Conservation (phyloP, 2,797 vertebrate species). For the Chiroxiphia lanceolata region DNA sequence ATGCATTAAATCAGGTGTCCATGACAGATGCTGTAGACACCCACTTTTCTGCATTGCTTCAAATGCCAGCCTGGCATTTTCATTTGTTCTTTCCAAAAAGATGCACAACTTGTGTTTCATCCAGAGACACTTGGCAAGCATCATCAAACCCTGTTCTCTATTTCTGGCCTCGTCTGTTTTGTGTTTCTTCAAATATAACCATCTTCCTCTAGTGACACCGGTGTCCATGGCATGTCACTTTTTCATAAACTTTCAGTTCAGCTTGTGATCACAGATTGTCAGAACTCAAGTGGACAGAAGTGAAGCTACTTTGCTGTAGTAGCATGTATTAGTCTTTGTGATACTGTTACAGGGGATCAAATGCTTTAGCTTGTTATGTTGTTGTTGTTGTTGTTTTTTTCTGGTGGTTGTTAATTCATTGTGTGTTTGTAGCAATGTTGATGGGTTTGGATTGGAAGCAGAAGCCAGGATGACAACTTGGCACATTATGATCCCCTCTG, state of each 20-base stretch:
- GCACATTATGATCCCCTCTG: slow-evolving; percentile 95
- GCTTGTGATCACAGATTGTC: neutral
- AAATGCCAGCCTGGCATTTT: neutral
- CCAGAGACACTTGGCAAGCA: neutral
- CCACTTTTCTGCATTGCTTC: neutral
- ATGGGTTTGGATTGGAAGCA: slow-evolving; percentile 97
- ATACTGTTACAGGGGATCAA: neutral
- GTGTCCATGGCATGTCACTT: fast-evolving
- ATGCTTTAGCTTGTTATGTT: neutral
- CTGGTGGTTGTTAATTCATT: slow-evolving; percentile 5
- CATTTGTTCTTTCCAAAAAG: neutral
- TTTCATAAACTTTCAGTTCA: neutral
- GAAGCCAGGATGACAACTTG: slow-evolving; percentile 99
- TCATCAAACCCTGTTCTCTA: neutral
- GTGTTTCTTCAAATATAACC: neutral
- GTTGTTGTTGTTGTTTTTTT: neutral
- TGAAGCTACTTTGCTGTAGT: neutral
- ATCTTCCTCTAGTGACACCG: neutral
- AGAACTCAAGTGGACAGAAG: neutral
- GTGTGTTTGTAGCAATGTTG: slow-evolving; percentile 83
- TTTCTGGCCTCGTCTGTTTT: neutral
- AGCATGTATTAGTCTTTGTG: neutral
- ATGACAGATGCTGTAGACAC: neutral
- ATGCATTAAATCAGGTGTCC: neutral
- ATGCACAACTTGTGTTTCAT: neutral